A percentile compares a stretch with the other conserved stretches of the same genome.
Evolutionary conservation across 2,888 invertebrate species (phyloP).

Genomic region (Trimorus sp.): DNA sequence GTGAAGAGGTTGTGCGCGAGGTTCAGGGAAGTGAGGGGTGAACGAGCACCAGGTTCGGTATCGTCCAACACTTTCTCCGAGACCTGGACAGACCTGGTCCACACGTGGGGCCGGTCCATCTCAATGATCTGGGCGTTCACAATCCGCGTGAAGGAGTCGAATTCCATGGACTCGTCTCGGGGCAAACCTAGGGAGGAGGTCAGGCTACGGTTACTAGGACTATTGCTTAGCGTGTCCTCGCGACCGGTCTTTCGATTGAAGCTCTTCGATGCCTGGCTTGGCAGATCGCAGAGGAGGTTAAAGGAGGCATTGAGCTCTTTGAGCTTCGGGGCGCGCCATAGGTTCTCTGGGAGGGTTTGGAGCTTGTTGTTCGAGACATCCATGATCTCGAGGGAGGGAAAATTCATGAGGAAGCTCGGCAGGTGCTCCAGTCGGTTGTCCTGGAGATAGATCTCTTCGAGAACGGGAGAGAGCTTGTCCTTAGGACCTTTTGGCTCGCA

Average conservation of each 20-base stretch:
- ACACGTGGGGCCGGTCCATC: slow-evolving; percentile 89
- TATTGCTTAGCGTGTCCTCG: slow-evolving; percentile 75
- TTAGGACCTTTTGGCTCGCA: slow-evolving; percentile 77
- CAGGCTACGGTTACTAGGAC: slow-evolving; percentile 75
- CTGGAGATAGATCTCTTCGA: slow-evolving; percentile 95
- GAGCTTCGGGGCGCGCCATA: slow-evolving; percentile 94
- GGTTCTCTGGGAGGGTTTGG: slow-evolving; percentile 89
- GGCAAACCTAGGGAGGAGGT: slow-evolving; percentile 74
- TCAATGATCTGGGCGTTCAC: slow-evolving; percentile 82
- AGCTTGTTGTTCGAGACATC: slow-evolving; percentile 98
- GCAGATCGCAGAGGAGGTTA: slow-evolving; percentile 91
- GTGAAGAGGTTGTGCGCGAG: slow-evolving; percentile 95
- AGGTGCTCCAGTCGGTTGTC: slow-evolving; percentile 93
- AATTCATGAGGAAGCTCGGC: slow-evolving; percentile 90
- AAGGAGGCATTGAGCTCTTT: slow-evolving; percentile 94
- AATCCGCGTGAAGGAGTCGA: slow-evolving; percentile 79
- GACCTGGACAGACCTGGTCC: slow-evolving; percentile 87
- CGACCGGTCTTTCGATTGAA: slow-evolving; percentile 72
- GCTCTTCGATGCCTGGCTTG: slow-evolving; percentile 80
- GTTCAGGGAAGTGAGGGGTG: slow-evolving; percentile 89
- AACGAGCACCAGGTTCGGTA: slow-evolving; percentile 84
- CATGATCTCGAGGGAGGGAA: slow-evolving; percentile 90
- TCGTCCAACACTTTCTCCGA: slow-evolving; percentile 86
- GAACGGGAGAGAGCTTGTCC: slow-evolving; percentile 88
- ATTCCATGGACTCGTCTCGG: slow-evolving; percentile 77